Percentiles rank a stretch among this genome's conserved stretches.
phyloP scores from a whole-genome alignment of 35 echinoderm and acorn worm species.

The Anneissia japonica region DNA sequence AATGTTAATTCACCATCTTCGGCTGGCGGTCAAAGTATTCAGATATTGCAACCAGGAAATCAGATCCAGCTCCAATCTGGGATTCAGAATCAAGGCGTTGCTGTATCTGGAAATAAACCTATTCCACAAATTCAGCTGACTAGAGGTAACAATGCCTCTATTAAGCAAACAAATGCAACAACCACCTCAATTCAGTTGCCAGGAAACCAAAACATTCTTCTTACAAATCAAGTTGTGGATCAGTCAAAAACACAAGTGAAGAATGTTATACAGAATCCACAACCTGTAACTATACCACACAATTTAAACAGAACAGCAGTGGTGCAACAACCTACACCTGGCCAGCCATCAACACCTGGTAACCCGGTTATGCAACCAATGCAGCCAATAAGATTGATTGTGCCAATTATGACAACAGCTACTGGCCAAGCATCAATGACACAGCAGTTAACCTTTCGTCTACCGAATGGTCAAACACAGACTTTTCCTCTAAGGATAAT shows the following conservation, averaged over 20 bases:
- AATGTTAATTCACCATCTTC: background rate
- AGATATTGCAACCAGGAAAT: background rate
- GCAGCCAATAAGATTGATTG: background rate
- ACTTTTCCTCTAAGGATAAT: background rate
- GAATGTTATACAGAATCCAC: background rate
- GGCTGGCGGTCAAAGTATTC: background rate
- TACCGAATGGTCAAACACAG: background rate
- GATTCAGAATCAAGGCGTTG: background rate
- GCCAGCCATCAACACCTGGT: background rate
- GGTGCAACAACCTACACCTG: background rate
- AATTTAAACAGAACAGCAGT: background rate
- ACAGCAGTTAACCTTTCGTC: background rate
- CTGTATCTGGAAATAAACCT: background rate
- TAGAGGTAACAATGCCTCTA: background rate
- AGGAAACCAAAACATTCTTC: background rate
- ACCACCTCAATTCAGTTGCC: background rate
- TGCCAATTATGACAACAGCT: background rate
- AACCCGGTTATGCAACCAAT: background rate
- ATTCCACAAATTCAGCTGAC: background rate
- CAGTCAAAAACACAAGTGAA: background rate
- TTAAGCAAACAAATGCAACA: background rate
- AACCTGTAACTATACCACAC: background rate
- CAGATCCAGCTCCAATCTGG: background rate
- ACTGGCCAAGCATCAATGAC: background rate
- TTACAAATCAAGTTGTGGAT: background rate